Percentiles rank a stretch among this genome's conserved stretches.
Conservation (phyloP, 2,113 vertebrate genomes). For the Gymnarchus niloticus region DNA sequence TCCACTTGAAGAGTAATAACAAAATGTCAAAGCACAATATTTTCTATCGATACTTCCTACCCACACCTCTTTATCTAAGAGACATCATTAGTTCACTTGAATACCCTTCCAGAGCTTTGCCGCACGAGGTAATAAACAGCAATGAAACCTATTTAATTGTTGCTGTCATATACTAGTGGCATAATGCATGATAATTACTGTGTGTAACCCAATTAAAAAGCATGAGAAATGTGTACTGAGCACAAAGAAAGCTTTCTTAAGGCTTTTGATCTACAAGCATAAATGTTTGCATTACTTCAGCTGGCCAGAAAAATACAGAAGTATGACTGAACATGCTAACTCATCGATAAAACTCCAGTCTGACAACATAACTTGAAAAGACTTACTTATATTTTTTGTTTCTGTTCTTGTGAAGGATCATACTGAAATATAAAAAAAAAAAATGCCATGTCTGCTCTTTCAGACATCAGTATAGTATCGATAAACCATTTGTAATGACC, state of each 20-base stretch:
- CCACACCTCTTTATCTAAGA: constrained; percentile 50
- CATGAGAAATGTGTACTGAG: background rate
- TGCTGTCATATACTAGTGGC: constrained; percentile 46
- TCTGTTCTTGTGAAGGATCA: background rate
- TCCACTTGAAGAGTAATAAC: background rate
- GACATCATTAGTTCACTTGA: constrained; percentile 61
- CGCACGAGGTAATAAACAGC: constrained; percentile 61
- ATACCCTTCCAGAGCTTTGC: constrained; percentile 57
- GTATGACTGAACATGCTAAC: background rate
- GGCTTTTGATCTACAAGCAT: background rate
- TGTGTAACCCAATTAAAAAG: background rate
- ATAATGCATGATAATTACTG: constrained; percentile 44
- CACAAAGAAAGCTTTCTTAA: background rate
- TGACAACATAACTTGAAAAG: background rate
- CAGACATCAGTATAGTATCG: background rate
- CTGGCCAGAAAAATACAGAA: background rate
- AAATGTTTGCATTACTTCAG: constrained; percentile 41
- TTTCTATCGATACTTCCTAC: constrained; percentile 3
- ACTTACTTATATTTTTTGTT: background rate
- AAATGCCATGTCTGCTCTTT: background rate
- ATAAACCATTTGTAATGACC: background rate
- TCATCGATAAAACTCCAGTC: background rate
- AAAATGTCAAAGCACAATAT: constrained; percentile 23
- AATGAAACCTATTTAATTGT: constrained; percentile 42
- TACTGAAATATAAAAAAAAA: background rate